Percentiles rank a stretch among this genome's conserved stretches.
Conservation (phyloP, 2,797 vertebrate genomes). For the Euthynnus affinis region DNA sequence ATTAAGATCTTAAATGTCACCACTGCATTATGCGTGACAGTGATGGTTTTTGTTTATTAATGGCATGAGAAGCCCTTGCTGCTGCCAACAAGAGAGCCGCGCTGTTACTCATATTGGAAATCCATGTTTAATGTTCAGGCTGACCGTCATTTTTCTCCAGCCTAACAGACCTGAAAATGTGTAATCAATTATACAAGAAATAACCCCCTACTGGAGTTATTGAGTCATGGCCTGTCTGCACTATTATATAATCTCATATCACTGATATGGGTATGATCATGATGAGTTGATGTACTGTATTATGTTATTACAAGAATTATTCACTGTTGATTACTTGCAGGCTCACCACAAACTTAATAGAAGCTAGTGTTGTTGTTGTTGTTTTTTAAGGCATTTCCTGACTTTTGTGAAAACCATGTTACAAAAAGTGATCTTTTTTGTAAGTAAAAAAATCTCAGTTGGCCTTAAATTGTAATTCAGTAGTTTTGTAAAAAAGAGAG, state of each 20-base stretch:
- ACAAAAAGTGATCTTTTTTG: background rate
- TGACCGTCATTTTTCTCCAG: constrained; percentile 70
- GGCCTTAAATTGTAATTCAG: constrained; percentile 37
- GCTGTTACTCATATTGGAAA: constrained; percentile 78
- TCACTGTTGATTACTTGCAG: constrained; percentile 10
- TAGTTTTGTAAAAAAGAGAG: constrained; percentile 25
- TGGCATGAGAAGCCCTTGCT: constrained; percentile 46
- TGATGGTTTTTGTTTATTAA: constrained; percentile 70
- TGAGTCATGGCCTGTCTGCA: constrained; percentile 62
- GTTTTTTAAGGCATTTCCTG: constrained; percentile 19
- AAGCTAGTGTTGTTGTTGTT: background rate
- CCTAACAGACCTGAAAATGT: constrained; percentile 78
- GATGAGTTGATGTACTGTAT: constrained; percentile 25
- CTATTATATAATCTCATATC: constrained; percentile 52
- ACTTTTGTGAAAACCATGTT: constrained; percentile 14
- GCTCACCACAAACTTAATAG: background rate
- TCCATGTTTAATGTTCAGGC: constrained; percentile 75
- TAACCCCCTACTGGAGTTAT: constrained; percentile 52
- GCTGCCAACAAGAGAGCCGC: constrained; percentile 32
- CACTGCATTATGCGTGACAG: constrained; percentile 56
- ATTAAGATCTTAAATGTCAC: constrained; percentile 72
- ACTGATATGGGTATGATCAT: constrained; percentile 10
- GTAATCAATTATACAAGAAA: constrained; percentile 78
- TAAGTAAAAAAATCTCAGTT: constrained; percentile 11
- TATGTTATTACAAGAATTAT: background rate